Evolutionary conservation across 2,797 vertebrate genomes (phyloP).

Genomic region (Coranthus polyacanthus): DNA sequence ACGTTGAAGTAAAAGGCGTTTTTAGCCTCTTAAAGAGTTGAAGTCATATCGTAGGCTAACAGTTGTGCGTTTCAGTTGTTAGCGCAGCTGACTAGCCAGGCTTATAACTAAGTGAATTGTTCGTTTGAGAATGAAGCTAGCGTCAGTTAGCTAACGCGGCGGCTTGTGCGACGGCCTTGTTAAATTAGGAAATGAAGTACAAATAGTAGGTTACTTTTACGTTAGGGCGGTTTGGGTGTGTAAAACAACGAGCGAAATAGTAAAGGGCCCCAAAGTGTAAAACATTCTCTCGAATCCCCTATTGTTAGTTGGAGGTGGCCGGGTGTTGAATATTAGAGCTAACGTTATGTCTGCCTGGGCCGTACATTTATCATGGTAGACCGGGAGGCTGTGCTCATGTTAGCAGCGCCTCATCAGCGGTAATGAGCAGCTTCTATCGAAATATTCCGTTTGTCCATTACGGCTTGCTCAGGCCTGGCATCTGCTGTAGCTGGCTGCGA

Average conservation of each 20-base stretch:
- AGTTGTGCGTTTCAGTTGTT: not conserved
- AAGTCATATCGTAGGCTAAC: not conserved
- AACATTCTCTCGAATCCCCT: slow-evolving; percentile 28
- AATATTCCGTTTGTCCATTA: slow-evolving; percentile 63
- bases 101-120: slow-evolving; percentile 63
- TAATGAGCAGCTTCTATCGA: slow-evolving; percentile 67
- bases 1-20: not conserved
- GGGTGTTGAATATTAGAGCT: slow-evolving; percentile 23
- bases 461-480: slow-evolving; percentile 70
- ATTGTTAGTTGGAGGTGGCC: slow-evolving; percentile 33
- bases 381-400: slow-evolving; percentile 43
- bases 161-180: slow-evolving; percentile 69
- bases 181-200: slow-evolving; percentile 68
- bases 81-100: slow-evolving; percentile 33
- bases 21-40: not conserved
- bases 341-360: slow-evolving; percentile 17
- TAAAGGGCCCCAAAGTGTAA: slow-evolving; percentile 31
- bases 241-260: slow-evolving; percentile 22
- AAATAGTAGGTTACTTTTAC: slow-evolving; percentile 29
- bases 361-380: slow-evolving; percentile 32
- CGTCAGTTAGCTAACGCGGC: slow-evolving; percentile 60
- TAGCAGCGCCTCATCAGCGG: slow-evolving; percentile 72
- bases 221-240: slow-evolving; percentile 11
- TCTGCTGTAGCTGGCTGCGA: slow-evolving; percentile 73
- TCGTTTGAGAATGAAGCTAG: slow-evolving; percentile 61